A percentile compares a stretch with the other conserved stretches of the same genome.
Evolutionary conservation across 2,797 vertebrate genomes (phyloP).

Genomic region (Sebastes wilsoni): DNA sequence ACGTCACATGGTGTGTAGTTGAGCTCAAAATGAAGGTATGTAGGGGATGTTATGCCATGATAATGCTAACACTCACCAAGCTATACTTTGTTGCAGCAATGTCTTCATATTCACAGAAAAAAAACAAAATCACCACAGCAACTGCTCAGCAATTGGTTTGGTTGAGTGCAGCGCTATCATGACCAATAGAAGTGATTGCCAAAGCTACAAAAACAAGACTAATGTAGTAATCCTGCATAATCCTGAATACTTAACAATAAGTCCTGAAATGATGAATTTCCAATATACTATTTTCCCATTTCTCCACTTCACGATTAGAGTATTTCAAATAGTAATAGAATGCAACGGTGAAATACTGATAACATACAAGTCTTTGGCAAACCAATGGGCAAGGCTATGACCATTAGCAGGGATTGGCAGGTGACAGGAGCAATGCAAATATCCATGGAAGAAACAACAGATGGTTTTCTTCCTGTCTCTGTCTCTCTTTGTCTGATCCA

Average conservation of each 20-base stretch:
- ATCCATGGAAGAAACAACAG: conserved; percentile 23
- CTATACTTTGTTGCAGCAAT: background rate
- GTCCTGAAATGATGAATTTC: background rate
- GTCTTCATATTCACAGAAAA: background rate
- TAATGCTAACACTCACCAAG: background rate
- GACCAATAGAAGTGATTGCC: background rate
- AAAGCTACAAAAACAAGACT: background rate
- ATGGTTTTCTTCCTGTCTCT: conserved; percentile 12
- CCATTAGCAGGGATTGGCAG: conserved; percentile 7
- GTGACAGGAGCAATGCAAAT: conserved; percentile 31
- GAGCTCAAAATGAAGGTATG: too few species aligned
- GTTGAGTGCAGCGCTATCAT: background rate
- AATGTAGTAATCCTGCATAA: background rate
- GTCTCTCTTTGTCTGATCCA: background rate
- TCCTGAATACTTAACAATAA: background rate
- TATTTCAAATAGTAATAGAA: background rate
- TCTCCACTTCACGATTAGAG: background rate
- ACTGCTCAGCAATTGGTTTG: background rate
- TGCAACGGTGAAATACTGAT: background rate
- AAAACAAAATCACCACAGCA: background rate
- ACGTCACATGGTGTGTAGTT: too few species aligned
- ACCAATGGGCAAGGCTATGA: background rate
- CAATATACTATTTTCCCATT: background rate
- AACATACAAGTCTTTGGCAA: background rate
- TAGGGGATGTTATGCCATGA: too few species aligned